Conservation (phyloP, 2,113 vertebrate genomes). For the Eretmochelys imbricata region DNA sequence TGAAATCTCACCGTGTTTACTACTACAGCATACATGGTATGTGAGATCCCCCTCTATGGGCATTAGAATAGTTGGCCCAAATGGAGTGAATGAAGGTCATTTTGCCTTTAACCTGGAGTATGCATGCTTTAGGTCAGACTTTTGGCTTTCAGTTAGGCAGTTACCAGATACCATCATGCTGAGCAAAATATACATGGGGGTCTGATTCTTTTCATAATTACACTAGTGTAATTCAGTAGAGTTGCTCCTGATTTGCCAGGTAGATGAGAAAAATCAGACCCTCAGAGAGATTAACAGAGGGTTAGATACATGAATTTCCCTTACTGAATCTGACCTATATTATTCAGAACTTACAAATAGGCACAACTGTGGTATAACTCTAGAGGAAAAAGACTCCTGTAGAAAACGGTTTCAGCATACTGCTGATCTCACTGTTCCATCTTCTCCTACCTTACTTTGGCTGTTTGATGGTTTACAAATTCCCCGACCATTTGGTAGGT, state of each 20-base stretch:
- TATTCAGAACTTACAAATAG: not conserved
- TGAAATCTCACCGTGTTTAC: not conserved
- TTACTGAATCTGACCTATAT: not conserved
- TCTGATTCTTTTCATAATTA: not conserved
- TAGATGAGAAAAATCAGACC: not conserved
- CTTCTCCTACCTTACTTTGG: not conserved
- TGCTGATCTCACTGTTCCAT: not conserved
- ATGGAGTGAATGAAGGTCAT: rapidly evolving
- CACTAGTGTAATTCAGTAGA: not conserved
- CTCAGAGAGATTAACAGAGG: not conserved
- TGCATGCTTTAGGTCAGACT: not conserved
- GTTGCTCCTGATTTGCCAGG: not conserved
- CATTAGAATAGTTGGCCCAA: not conserved
- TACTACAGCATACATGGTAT: not conserved
- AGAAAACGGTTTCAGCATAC: not conserved
- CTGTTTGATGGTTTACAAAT: not conserved
- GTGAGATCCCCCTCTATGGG: not conserved
- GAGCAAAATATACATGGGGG: not conserved
- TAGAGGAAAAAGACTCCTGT: not conserved
- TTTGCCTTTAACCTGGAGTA: rapidly evolving
- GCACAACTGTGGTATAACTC: not conserved
- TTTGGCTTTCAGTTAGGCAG: not conserved
- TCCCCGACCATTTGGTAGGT: not conserved
- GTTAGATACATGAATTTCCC: not conserved
- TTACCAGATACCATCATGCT: rapidly evolving